Evolutionary conservation across 1,140 invertebrate species (phyloP), one percentile per base, ranked within the genome.

Genomic region (Coelopa frigida): DNA sequence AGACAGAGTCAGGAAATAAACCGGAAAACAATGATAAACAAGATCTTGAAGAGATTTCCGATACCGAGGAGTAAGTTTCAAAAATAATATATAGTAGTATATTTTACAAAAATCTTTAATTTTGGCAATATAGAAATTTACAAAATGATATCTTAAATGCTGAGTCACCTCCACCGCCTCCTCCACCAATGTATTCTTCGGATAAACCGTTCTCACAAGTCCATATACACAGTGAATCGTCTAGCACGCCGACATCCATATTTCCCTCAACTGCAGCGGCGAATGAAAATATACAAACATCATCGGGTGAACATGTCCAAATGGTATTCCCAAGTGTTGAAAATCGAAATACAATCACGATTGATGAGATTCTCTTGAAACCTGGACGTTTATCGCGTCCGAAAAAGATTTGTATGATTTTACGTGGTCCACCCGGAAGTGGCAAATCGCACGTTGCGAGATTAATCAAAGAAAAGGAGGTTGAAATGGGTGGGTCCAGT

Each of bases 381-480:
- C 65, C 65, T 7, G 60, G 61, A 10, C 47, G 80, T 75, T 53
- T 63, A 70, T 37, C 89, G 85, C 36, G 89, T 82, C 36, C 76
- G 85, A 51, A 77, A 77, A 53, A 89, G 65, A 85, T 97, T 52
- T 87, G 86, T 18, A 85, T 96, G 41, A 89, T 98, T 55, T 68
- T 98, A 11, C 72, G 94, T 69, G 93, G 94, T 48, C 80, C 86
- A 29, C 89, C 89, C 7, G 89, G 89, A 8, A 84, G 85, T 62
- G 88, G 89, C 32, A 92, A 92, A 72, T 86, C 85, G 17, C 81
- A 81, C 70, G 74, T 89, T 44, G 84, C 86, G 3, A 89, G 86
- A 70, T 68, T 89, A 7, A 84, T 91, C 20, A 89, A 89, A 52
- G 78, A 87, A 79, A 76, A 73, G 67, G 71, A 74, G 55, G 53